phyloP scores from a whole-genome alignment of 2,888 invertebrate genomes.

The Pristionchus mayeri region DNA sequence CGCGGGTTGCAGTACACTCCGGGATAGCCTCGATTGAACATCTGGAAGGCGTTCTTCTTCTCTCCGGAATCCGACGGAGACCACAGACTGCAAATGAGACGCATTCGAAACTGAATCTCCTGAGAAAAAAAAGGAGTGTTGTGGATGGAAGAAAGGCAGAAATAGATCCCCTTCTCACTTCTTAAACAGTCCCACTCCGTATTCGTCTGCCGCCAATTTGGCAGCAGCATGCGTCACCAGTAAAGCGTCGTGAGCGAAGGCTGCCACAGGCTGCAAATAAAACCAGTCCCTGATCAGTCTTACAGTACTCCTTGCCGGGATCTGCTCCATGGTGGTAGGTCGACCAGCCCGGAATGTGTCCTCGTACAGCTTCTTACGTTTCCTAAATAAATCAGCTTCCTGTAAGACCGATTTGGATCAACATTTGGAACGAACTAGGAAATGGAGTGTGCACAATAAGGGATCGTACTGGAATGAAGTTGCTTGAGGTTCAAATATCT shows the following conservation, averaged over 20 bases:
- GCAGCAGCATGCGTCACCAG: constrained; percentile 64
- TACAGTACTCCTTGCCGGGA: constrained; percentile 47
- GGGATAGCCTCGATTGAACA: constrained; percentile 37
- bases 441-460: no score
- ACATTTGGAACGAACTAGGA: no score
- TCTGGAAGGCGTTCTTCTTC: constrained; percentile 25
- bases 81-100: neutral
- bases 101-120: neutral
- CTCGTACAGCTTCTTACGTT: constrained; percentile 56
- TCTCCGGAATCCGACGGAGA: neutral
- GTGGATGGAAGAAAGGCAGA: no score
- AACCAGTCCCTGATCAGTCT: neutral
- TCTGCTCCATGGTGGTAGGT: constrained; percentile 48
- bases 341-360: constrained; percentile 58
- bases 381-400: constrained; percentile 55
- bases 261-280: constrained; percentile 60
- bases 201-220: constrained; percentile 54
- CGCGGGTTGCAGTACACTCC: constrained; percentile 65
- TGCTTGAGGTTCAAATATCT: constrained; percentile 61
- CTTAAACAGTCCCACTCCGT: constrained; percentile 59
- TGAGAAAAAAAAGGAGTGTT: no score
- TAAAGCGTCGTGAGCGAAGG: constrained; percentile 67
- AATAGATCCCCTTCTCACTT: no score
- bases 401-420: no score
- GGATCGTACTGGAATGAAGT: constrained; percentile 58